phyloP scores from a whole-genome alignment of 2,797 vertebrate genomes.

The Tokudaia muenninki region DNA sequence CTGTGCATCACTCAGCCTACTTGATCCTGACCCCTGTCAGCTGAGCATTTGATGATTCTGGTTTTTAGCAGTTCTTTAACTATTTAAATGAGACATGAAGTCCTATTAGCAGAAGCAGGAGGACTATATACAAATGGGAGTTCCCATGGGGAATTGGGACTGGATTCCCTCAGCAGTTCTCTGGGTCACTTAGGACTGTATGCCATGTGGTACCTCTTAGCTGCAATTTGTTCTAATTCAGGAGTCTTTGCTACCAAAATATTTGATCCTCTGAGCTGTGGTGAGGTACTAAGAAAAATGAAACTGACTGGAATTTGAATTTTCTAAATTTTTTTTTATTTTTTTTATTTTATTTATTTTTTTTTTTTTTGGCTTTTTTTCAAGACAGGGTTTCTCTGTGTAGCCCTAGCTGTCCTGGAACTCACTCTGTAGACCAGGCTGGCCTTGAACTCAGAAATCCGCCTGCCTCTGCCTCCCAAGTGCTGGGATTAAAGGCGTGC shows the following conservation, averaged over 20 bases:
- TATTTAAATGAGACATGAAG: conserved; percentile 47
- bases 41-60: neutral
- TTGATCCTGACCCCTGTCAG: conserved; percentile 3
- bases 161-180: neutral
- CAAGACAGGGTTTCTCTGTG: too few relatives aligned
- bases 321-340: too few relatives aligned
- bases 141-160: neutral
- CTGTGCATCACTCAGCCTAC: neutral
- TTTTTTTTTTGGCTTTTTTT: too few relatives aligned
- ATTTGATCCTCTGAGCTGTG: conserved; percentile 61
- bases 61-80: conserved; percentile 52
- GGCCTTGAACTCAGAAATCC: too few relatives aligned
- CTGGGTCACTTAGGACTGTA: neutral
- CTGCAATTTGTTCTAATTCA: neutral
- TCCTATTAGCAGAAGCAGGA: neutral
- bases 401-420: too few relatives aligned
- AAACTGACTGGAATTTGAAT: conserved; percentile 35
- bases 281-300: conserved; percentile 35
- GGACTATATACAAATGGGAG: neutral
- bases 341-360: too few relatives aligned
- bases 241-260: conserved; percentile 40
- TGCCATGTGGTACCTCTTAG: neutral
- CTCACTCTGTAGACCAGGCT: too few relatives aligned
- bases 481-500: too few relatives aligned
- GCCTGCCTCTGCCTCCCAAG: too few relatives aligned